Evolutionary conservation across 2,888 invertebrate genomes (phyloP).

Genomic region (Tipula helvola): DNA sequence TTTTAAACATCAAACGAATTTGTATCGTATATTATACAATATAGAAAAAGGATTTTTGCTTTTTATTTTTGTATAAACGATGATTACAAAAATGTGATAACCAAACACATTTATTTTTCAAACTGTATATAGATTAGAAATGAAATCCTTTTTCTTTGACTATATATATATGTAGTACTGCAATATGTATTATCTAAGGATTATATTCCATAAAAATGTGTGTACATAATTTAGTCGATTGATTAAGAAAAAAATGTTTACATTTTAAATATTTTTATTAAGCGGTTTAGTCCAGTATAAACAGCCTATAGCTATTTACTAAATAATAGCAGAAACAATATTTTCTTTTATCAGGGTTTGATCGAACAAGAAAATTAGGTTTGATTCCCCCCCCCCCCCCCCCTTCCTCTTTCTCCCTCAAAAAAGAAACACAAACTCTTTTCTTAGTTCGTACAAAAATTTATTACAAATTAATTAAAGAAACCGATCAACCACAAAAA

Average conservation of each 20-base stretch:
- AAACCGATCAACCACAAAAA: not conserved
- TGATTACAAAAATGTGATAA: not conserved
- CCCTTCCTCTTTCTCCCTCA: no score
- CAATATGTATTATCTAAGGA: not conserved
- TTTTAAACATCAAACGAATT: not conserved
- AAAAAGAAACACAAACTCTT: no score
- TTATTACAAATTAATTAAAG: not conserved
- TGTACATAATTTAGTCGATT: not conserved
- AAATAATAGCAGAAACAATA: not conserved
- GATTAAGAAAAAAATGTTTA: not conserved
- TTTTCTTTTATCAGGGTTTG: not conserved
- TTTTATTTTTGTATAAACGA: not conserved
- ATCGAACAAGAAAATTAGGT: not conserved
- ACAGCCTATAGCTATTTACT: not conserved
- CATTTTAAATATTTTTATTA: not conserved
- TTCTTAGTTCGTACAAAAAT: not conserved
- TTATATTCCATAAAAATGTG: not conserved
- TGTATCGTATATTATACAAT: not conserved
- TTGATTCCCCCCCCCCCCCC: not conserved
- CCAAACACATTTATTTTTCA: not conserved
- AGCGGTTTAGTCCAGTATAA: not conserved
- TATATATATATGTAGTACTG: no score
- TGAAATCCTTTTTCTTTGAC: not conserved
- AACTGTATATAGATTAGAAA: not conserved
- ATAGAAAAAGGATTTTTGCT: not conserved